These are phyloP conservation scores for Teleogryllus oceanicus DNA, from an alignment of 2,888 invertebrate genomes.

Conservation along the genomic window DNA sequence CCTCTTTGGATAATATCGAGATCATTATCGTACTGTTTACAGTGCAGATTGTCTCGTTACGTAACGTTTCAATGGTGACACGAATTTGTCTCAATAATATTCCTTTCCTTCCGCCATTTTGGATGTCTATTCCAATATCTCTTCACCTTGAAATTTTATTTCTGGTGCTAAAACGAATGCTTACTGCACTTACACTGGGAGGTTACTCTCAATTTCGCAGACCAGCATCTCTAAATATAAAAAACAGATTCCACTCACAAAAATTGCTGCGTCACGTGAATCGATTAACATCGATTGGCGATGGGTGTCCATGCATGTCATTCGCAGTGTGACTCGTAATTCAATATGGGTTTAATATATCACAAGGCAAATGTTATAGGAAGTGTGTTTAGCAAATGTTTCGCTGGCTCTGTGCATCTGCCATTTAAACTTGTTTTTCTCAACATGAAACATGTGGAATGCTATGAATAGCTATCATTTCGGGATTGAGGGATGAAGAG, in stretches of 20 bases:
- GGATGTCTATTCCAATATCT: slow-evolving; percentile 26
- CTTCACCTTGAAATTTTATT: slow-evolving; percentile 29
- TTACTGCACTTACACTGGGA: neutral
- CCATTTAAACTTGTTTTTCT: too few species aligned
- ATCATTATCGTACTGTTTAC: too few species aligned
- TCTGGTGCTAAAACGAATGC: neutral
- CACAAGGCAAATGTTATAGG: neutral
- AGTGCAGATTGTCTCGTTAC: too few species aligned
- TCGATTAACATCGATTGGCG: neutral
- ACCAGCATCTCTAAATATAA: too few species aligned
- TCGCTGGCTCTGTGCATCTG: too few species aligned
- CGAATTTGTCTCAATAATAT: neutral
- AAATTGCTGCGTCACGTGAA: neutral
- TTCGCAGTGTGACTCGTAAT: neutral
- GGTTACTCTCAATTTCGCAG: neutral
- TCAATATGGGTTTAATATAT: neutral
- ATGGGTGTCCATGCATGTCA: slow-evolving; percentile 2
- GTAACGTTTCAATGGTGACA: neutral
- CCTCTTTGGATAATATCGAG: too few species aligned
- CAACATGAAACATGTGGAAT: too few species aligned
- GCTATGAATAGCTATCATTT: too few species aligned
- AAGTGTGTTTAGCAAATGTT: too few species aligned
- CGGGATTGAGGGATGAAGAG: too few species aligned
- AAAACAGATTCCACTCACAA: too few species aligned
- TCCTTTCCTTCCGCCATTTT: slow-evolving; percentile 28